Evolutionary conservation across 2,888 invertebrate species (phyloP).

Genomic region (Hydrotaea cyrtoneurina): DNA sequence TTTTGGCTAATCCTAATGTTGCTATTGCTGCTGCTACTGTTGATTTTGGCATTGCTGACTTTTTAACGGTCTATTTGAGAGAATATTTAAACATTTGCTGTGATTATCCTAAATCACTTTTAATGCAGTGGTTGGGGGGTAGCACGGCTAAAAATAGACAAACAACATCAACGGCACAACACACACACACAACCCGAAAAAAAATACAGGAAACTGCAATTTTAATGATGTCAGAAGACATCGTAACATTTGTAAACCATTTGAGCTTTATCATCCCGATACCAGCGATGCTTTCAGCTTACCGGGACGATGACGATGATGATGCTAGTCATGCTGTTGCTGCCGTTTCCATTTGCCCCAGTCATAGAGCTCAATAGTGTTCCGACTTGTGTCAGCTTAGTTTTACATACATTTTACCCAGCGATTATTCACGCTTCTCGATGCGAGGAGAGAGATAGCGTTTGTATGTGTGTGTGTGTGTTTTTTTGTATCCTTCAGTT

Average conservation of each 20-base stretch:
- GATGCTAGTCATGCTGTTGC: background rate
- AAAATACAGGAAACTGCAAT: slow-evolving; percentile 15
- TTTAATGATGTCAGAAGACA: slow-evolving; percentile 36
- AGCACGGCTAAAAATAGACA: background rate
- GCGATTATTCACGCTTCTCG: too few species aligned
- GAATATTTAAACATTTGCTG: background rate
- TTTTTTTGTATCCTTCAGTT: background rate
- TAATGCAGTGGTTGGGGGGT: background rate
- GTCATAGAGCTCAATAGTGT: background rate
- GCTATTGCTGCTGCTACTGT: background rate
- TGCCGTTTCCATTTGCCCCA: background rate
- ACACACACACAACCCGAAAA: background rate
- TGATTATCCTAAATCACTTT: slow-evolving; percentile 14
- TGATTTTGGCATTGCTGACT: slow-evolving; percentile 15
- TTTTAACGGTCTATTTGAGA: slow-evolving; percentile 7
- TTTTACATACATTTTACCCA: background rate
- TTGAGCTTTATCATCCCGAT: slow-evolving; percentile 30
- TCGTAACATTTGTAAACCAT: slow-evolving; percentile 41
- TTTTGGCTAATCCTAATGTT: background rate
- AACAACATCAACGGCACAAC: background rate
- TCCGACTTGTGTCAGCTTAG: background rate
- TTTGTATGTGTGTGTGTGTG: too few species aligned
- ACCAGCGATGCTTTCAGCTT: background rate
- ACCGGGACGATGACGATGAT: background rate
- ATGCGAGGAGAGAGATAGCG: too few species aligned